phyloP scores from a whole-genome alignment of 2,797 vertebrate species.

The Hafferia zeledoni region DNA sequence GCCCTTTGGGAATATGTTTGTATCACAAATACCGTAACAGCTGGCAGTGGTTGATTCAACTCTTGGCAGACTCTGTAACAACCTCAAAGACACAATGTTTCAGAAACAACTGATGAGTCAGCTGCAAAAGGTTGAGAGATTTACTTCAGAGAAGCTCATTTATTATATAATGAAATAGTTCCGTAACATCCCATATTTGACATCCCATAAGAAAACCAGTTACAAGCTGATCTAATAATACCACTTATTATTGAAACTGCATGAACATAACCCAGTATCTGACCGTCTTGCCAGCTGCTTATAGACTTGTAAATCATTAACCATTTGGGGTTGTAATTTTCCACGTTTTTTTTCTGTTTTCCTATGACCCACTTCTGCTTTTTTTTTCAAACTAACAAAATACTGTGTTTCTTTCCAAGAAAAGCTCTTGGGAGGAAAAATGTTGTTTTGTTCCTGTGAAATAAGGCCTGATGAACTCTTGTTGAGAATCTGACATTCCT shows the following conservation, averaged over 20 bases:
- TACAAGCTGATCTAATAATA: constrained; percentile 33
- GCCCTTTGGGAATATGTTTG: neutral
- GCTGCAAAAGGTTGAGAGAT: neutral
- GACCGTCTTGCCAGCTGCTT: neutral
- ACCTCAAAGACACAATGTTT: neutral
- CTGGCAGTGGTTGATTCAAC: neutral
- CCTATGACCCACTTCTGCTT: neutral
- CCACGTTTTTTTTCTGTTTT: neutral
- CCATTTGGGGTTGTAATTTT: constrained; percentile 14
- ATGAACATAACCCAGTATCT: neutral
- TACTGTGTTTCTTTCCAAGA: constrained; percentile 21
- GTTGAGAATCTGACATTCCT: neutral
- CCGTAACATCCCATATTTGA: neutral
- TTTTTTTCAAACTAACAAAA: neutral
- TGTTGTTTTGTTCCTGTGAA: constrained; percentile 21
- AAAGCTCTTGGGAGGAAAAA: constrained; percentile 34
- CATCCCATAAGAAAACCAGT: neutral
- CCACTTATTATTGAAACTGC: neutral
- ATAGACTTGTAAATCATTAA: constrained; percentile 13
- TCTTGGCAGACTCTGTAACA: constrained; percentile 24
- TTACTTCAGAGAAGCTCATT: neutral
- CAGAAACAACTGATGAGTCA: constrained; percentile 53
- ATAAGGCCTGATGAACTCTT: neutral
- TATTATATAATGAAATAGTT: constrained; percentile 54
- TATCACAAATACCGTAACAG: neutral